Percentiles rank a stretch among this genome's conserved stretches.
Evolutionary conservation across 1,140 invertebrate species (phyloP).

Genomic region (Artemia franciscana): DNA sequence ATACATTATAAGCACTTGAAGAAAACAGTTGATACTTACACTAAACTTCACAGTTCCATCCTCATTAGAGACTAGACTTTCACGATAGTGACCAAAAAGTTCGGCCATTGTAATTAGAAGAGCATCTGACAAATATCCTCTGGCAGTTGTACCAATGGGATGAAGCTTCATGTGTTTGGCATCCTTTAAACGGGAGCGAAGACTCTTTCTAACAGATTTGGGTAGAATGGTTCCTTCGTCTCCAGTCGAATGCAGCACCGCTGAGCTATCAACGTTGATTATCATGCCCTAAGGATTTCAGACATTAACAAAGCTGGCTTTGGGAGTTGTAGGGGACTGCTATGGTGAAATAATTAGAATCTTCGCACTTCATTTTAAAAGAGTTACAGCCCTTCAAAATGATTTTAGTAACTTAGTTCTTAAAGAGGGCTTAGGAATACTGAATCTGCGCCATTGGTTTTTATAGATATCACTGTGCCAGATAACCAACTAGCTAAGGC

Average conservation of each 20-base stretch:
- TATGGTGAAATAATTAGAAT: too few species aligned
- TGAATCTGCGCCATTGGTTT: too few species aligned
- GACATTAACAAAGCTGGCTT: background rate
- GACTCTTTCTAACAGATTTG: background rate
- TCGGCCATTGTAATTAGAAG: background rate
- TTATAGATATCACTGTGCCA: too few species aligned
- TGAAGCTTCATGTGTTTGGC: background rate
- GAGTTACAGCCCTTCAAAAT: too few species aligned
- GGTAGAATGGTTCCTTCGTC: background rate
- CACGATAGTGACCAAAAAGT: background rate
- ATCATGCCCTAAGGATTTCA: background rate
- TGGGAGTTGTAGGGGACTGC: too few species aligned
- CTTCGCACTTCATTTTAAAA: too few species aligned
- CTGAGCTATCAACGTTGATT: background rate
- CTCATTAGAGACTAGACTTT: background rate
- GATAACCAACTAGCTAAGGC: too few species aligned
- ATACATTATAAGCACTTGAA: background rate
- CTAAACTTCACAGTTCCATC: background rate
- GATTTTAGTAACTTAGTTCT: too few species aligned
- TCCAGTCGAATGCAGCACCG: background rate
- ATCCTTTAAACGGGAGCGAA: background rate
- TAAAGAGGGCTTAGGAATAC: too few species aligned
- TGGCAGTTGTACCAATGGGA: background rate
- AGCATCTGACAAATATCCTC: background rate
- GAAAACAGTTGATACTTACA: background rate